phyloP scores from a whole-genome alignment of 2,113 vertebrate genomes.

The Nerophis lumbriciformis region DNA sequence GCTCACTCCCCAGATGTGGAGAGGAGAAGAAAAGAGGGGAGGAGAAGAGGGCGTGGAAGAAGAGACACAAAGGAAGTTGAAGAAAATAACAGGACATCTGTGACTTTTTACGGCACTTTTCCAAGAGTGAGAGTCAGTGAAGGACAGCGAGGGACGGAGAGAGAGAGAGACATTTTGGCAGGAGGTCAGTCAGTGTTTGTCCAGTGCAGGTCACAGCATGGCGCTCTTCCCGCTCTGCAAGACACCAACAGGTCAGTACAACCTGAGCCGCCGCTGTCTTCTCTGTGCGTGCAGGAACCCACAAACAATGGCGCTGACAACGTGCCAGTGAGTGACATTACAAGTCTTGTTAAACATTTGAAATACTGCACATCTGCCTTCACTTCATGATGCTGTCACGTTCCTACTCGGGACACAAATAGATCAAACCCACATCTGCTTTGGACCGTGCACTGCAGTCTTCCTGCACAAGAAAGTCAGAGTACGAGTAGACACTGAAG shows the following conservation, averaged over 20 bases:
- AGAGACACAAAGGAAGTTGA: slow-evolving; percentile 7
- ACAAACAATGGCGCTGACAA: not conserved
- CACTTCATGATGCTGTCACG: not conserved
- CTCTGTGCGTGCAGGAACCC: not conserved
- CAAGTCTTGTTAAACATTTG: not conserved
- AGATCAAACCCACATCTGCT: too few species aligned
- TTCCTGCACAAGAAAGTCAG: too few species aligned
- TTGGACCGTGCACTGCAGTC: not conserved
- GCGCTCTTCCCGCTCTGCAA: slow-evolving; percentile 56
- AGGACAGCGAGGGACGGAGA: not conserved
- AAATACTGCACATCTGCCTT: not conserved
- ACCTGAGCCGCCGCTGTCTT: slow-evolving; percentile 19
- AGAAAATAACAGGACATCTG: slow-evolving; percentile 27
- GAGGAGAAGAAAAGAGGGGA: slow-evolving; percentile 26
- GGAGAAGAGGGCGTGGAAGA: slow-evolving; percentile 17
- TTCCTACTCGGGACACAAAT: too few species aligned
- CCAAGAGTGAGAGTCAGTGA: slow-evolving; percentile 7
- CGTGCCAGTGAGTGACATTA: not conserved
- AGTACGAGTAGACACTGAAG: not conserved
- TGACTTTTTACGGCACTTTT: slow-evolving; percentile 16
- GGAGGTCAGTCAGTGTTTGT: slow-evolving; percentile 24
- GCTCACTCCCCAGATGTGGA: slow-evolving; percentile 45
- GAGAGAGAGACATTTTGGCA: not conserved
- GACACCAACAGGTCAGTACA: slow-evolving; percentile 64
- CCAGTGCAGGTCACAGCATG: slow-evolving; percentile 49